These are phyloP conservation scores for Theretra japonica DNA, from an alignment of 2,888 invertebrate species.

Conservation along the genomic window DNA sequence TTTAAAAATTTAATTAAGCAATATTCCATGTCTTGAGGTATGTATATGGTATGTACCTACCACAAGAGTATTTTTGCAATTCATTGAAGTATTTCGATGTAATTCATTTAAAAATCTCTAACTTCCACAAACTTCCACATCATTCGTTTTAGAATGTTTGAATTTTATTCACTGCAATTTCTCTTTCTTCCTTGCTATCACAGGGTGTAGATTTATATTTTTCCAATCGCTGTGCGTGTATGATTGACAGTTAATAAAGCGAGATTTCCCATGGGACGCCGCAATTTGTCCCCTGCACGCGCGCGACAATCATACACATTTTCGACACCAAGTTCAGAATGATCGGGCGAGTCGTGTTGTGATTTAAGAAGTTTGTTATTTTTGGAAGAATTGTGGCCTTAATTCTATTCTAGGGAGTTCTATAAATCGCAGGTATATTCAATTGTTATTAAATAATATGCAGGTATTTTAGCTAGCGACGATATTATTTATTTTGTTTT, in stretches of 20 bases:
- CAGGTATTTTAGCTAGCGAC: no score
- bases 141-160: no score
- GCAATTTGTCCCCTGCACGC: constrained; percentile 65
- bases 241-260: constrained; percentile 81
- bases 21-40: no score
- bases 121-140: no score
- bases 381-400: background rate
- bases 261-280: constrained; percentile 72
- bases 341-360: background rate
- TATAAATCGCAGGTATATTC: no score
- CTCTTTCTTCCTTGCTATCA: background rate
- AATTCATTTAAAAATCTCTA: no score
- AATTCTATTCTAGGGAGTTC: background rate
- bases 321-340: constrained; percentile 18
- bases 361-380: background rate
- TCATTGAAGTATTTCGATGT: background rate
- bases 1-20: no score
- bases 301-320: constrained; percentile 10
- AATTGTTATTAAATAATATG: no score
- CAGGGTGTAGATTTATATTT: background rate
- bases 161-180: background rate
- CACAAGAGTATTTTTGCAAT: background rate
- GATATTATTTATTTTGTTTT: no score
- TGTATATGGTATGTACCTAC: no score
- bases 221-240: constrained; percentile 38